Base-by-base conservation (phyloP, 1,140 invertebrate genomes). In the Vanessa atalanta region DNA sequence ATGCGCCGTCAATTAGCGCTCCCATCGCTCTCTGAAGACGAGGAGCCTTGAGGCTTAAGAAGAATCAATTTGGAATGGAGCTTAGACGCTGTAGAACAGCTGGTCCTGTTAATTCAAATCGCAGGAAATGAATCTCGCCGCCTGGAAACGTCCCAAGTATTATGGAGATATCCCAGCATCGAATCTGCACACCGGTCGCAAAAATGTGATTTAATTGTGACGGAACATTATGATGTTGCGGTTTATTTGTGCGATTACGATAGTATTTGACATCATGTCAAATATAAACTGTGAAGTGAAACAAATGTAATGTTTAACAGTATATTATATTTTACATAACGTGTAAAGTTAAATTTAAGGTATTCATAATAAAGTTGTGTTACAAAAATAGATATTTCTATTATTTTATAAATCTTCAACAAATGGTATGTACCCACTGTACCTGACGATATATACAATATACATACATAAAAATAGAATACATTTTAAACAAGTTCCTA, bases 11-110 rank as follows among this genome's bases (percentile, higher is more conserved):
- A 85, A 47, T 78, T 92, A 11, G 90, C 86, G 9, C 81, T 92
- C 68, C 90, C 90, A 11, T 92, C 90, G 16, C 83, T 92, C 2
- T 92, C 90, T 12, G 90, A 92, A 70, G 90, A 92, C 37, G 90
- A 92, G 72, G 90, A 92, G 78, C 90, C 90, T 83, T 92, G 90
- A 92, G 80, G 78, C 48, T 16, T 64, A 63, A 26, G 69, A 60
- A 65, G 53, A 77, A 51, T 51, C 48, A 71, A 65, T 67, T 70
- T 76, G 82, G 88, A 83, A 86, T 82, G 85, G 88, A 87, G 87
- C 79, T 81, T 77, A 72, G 81, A 84, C 75, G 81, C 82, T 80
- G 79, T 72, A 68, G 67, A 73, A 70, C 78, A 81, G 77, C 65
- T 47, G 75, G 67, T 70, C 70, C 70, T 73, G 77, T 72, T 68